phyloP scores from a whole-genome alignment of 2,888 invertebrate species.

The Corbicula japonica region DNA sequence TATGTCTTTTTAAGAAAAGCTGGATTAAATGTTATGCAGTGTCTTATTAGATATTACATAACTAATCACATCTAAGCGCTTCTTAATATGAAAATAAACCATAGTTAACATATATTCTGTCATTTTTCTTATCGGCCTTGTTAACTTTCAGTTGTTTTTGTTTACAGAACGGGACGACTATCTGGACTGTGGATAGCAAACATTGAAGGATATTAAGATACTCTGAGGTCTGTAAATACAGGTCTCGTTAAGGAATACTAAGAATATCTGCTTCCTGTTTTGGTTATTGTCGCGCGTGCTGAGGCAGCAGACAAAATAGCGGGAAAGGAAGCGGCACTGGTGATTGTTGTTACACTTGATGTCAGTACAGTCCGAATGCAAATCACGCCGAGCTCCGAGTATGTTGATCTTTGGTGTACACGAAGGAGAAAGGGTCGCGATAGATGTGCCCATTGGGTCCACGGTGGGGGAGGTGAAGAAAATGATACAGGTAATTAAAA shows the following conservation, averaged over 20 bases:
- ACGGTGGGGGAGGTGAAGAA: conserved; percentile 79
- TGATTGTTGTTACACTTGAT: conserved; percentile 15
- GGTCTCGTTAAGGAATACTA: too few species aligned
- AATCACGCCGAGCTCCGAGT: conserved; percentile 41
- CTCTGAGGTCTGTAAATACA: too few species aligned
- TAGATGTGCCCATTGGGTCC: conserved; percentile 79
- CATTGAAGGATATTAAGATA: background rate
- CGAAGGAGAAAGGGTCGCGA: conserved; percentile 78
- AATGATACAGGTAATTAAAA: conserved; percentile 70
- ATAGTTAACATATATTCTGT: too few species aligned
- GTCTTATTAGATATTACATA: too few species aligned
- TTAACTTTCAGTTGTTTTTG: background rate
- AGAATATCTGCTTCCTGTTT: too few species aligned
- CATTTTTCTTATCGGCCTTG: too few species aligned
- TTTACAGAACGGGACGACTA: conserved; percentile 16
- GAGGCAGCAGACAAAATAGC: too few species aligned
- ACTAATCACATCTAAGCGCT: too few species aligned
- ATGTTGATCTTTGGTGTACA: conserved; percentile 83
- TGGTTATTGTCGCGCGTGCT: too few species aligned
- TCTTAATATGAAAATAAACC: too few species aligned
- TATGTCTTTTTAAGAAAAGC: too few species aligned
- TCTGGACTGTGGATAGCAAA: conserved; percentile 21
- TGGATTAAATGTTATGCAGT: too few species aligned
- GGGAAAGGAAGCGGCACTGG: conserved; percentile 6
- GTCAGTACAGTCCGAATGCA: conserved; percentile 53